Evolutionary conservation across 2,888 invertebrate genomes (phyloP), one percentile per base, ranked within the genome.

Genomic region (Cosmia pyralina): DNA sequence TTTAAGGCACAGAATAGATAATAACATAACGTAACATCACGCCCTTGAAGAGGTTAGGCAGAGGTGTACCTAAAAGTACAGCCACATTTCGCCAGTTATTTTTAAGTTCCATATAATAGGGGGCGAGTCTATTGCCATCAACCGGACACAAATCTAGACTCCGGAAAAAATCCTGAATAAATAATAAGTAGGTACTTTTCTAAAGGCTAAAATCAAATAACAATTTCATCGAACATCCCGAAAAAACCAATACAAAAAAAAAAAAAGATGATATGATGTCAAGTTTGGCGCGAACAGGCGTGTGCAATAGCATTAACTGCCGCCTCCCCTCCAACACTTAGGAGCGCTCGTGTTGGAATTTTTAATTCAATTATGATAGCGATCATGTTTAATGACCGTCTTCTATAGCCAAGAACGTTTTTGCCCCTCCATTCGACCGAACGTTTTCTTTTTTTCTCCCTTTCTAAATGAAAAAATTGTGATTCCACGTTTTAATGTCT

Each of bases 321-420:
- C 78, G 67, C 85, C 81, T 79, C 86, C 83, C 83, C 89, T 89
- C 90, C 87, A 76, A 87, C 89, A 87, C 87, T 91, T 88, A 91
- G 89, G 90, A 88, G 85, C 87, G 91, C 88, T 91, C 96, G 96
- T 94, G 95, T 94, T 88, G 96, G 96, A 96, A 96, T 96, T 95
- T 96, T 96, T 96, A 96, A 96, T 96, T 96, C 96, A 96, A 96
- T 96, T 96, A 96, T 95, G 95, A 96, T 95, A 95, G 94, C 94
- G 93, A 96, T 96, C 95, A 93, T 95, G 94, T 94, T 95, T 95
- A 96, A 96, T 95, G 95, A 92, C 93, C 94, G 90, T 87, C 91
- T 91, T 91, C 92, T 91, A 92, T 86, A 90, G 91, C 87, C 87
- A 84, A 82, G 89, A 89, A 89, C 90, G 90, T 89, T 90, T 92